Percentiles rank a stretch among this genome's conserved stretches.
Evolutionary conservation across 2,797 vertebrate genomes (phyloP).

Genomic region (Xenopus petersii): DNA sequence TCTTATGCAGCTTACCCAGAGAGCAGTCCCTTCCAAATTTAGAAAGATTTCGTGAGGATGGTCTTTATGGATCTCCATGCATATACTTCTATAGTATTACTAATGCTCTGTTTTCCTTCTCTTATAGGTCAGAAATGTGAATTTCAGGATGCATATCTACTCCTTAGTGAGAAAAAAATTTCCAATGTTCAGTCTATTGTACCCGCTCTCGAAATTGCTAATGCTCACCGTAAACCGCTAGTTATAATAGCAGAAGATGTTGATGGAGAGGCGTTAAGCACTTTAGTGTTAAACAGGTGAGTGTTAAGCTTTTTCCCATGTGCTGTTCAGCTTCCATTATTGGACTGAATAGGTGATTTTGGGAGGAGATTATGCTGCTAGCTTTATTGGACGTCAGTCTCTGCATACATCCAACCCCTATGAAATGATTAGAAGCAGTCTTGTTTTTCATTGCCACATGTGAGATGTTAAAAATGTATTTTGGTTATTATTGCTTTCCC

Average conservation of each 20-base stretch:
- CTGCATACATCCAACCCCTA: too few relatives aligned
- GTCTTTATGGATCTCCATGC: neutral
- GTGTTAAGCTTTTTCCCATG: neutral
- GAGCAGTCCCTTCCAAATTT: too few relatives aligned
- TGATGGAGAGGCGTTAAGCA: slow-evolving; percentile 95
- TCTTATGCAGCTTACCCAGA: too few relatives aligned
- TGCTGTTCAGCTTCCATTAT: neutral
- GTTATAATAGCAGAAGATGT: slow-evolving; percentile 95
- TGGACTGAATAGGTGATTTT: neutral
- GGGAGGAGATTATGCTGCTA: too few relatives aligned
- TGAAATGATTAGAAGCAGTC: too few relatives aligned
- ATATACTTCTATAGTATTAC: neutral
- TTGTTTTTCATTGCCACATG: too few relatives aligned
- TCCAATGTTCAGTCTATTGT: slow-evolving; percentile 95
- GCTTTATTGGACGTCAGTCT: too few relatives aligned
- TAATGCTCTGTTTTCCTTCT: slow-evolving; percentile 9
- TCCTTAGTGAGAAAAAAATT: slow-evolving; percentile 97
- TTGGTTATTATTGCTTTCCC: too few relatives aligned
- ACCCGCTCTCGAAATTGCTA: slow-evolving; percentile 93
- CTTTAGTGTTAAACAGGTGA: slow-evolving; percentile 94
- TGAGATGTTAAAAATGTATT: too few relatives aligned
- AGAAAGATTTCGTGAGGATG: neutral
- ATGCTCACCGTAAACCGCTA: slow-evolving; percentile 91
- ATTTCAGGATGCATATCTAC: slow-evolving; percentile 95
- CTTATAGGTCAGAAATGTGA: slow-evolving; percentile 90